Conservation (phyloP, 2,888 invertebrate species). For the Acleris holmiana region DNA sequence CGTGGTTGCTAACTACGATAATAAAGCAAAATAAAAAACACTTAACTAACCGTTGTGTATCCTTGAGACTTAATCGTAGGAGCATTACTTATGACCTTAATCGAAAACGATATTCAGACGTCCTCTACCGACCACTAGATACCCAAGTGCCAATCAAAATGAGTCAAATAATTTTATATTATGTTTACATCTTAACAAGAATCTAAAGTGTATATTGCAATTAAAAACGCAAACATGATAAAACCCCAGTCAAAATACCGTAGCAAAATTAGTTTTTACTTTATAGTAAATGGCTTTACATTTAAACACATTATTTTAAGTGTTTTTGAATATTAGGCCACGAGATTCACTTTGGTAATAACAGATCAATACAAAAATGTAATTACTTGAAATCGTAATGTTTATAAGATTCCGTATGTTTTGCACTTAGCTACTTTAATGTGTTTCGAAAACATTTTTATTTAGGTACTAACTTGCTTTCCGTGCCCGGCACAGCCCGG, state of each 20-base stretch:
- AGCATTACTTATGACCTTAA: slow-evolving; percentile 28
- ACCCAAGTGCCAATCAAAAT: slow-evolving; percentile 8
- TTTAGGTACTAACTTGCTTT: too few species aligned
- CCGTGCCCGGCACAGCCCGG: too few species aligned
- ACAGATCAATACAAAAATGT: background rate
- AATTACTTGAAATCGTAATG: too few species aligned
- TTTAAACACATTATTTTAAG: slow-evolving; percentile 18
- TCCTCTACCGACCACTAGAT: slow-evolving; percentile 14
- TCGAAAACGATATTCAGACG: slow-evolving; percentile 29
- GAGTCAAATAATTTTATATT: background rate
- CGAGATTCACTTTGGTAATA: background rate
- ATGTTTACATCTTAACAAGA: background rate
- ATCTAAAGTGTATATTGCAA: slow-evolving; percentile 31
- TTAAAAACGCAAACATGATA: slow-evolving; percentile 26
- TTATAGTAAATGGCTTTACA: slow-evolving; percentile 17
- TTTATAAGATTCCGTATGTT: background rate
- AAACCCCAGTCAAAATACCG: slow-evolving; percentile 22
- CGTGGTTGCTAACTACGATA: background rate
- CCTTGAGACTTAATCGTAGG: slow-evolving; percentile 18
- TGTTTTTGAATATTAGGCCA: slow-evolving; percentile 2
- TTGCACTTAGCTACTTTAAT: background rate
- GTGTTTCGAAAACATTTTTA: too few species aligned
- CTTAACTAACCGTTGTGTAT: slow-evolving; percentile 9
- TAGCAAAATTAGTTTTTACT: slow-evolving; percentile 19
- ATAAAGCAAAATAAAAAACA: background rate